These are phyloP conservation scores for Antechinus stuartii DNA, from an alignment of 2,113 vertebrate genomes.

Conservation along the genomic window DNA sequence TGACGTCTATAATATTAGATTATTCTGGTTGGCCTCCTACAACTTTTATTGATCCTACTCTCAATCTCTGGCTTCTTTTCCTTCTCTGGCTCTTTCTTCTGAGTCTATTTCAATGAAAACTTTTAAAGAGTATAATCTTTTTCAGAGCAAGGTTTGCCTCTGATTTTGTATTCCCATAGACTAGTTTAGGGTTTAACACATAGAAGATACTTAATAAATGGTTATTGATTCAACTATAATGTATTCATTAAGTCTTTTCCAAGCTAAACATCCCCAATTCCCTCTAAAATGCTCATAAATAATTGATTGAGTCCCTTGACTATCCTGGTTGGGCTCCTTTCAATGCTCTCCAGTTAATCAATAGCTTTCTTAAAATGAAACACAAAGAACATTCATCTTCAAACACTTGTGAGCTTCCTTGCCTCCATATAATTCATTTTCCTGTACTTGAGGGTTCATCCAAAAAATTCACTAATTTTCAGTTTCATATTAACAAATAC, in stretches of 20 bases:
- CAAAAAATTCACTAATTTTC: neutral
- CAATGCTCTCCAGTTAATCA: neutral
- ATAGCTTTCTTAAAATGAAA: neutral
- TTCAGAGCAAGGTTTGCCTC: neutral
- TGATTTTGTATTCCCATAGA: neutral
- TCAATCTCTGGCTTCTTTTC: neutral
- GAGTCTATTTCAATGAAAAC: neutral
- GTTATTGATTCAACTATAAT: neutral
- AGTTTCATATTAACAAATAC: neutral
- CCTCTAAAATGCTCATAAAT: neutral
- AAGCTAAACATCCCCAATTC: neutral
- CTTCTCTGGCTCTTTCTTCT: neutral
- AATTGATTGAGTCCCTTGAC: neutral
- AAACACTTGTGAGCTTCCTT: neutral
- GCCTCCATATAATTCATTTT: neutral
- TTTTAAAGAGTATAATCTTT: neutral
- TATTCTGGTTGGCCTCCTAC: neutral
- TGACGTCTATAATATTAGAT: neutral
- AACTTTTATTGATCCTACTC: neutral
- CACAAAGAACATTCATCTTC: neutral
- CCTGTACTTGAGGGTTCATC: neutral
- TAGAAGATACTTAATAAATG: neutral
- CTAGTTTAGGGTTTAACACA: neutral
- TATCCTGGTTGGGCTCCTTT: neutral
- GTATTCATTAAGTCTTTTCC: neutral